Conservation (phyloP, 1,140 invertebrate species). For the Eciton burchellii region DNA sequence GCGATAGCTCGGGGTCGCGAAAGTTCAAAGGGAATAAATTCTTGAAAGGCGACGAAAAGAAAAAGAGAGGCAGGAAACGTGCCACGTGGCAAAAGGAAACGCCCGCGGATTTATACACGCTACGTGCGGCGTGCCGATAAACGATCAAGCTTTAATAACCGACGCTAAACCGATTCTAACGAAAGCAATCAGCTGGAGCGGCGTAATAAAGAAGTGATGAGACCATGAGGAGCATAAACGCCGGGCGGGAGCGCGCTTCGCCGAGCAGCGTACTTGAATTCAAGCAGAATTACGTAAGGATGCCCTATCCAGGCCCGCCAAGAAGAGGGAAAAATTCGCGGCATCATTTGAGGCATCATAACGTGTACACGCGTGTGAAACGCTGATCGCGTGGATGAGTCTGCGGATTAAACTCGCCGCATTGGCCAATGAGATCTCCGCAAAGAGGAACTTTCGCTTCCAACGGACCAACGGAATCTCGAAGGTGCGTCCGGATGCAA, state of each 20-base stretch:
- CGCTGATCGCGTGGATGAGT: conserved; percentile 36
- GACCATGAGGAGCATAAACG: neutral
- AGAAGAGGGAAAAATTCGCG: too few relatives aligned
- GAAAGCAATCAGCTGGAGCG: neutral
- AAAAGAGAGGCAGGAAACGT: neutral
- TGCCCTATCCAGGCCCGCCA: too few relatives aligned
- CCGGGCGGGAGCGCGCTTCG: neutral
- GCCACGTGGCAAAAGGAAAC: neutral
- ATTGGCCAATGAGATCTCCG: conserved; percentile 35
- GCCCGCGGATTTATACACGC: neutral
- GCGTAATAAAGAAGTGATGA: conserved; percentile 5
- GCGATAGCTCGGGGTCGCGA: conserved; percentile 8
- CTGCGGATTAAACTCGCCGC: conserved; percentile 23
- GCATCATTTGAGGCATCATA: too few relatives aligned
- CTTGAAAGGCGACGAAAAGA: conserved; percentile 8
- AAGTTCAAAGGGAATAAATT: conserved; percentile 38
- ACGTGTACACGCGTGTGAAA: conserved; percentile 22
- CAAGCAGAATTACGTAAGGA: too few relatives aligned
- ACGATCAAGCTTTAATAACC: neutral
- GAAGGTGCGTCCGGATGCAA: conserved; percentile 1
- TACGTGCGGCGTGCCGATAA: neutral
- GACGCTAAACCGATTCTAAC: neutral
- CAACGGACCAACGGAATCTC: neutral
- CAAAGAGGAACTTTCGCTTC: conserved; percentile 15
- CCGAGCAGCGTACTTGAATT: conserved; percentile 9